Percentiles rank a stretch among this genome's conserved stretches.
phyloP scores from a whole-genome alignment of 1,140 invertebrate genomes.

The Zaprionus lachaisei region DNA sequence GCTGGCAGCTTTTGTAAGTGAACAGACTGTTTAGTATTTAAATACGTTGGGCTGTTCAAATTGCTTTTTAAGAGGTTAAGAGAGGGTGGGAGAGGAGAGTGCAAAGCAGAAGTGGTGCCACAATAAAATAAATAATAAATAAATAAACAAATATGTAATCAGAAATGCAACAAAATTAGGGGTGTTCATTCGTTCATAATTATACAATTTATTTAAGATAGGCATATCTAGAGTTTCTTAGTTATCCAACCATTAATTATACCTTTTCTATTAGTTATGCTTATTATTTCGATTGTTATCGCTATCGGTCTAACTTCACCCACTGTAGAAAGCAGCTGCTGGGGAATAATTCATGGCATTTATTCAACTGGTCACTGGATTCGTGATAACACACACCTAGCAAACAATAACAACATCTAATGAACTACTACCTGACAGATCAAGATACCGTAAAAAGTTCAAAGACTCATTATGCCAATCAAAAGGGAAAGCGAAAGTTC shows the following conservation, averaged over 20 bases:
- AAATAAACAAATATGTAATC: not conserved
- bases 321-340: conserved; percentile 29
- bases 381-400: conserved; percentile 37
- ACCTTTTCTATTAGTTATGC: not conserved
- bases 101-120: not conserved
- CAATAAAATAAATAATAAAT: not conserved
- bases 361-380: conserved; percentile 5
- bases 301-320: not conserved
- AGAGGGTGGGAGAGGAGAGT: not conserved
- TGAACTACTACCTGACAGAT: conserved; percentile 41
- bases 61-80: not conserved
- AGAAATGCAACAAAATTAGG: not conserved
- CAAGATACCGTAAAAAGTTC: conserved; percentile 49
- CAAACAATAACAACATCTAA: conserved; percentile 37
- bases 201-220: not conserved
- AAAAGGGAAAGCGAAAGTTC: conserved; percentile 77
- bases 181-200: no score
- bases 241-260: not conserved
- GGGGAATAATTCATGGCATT: conserved; percentile 34
- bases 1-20: conserved; percentile 20
- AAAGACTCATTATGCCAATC: conserved; percentile 62
- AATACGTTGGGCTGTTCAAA: not conserved
- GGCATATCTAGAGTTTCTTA: not conserved
- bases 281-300: not conserved
- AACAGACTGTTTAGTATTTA: not conserved